Evolutionary conservation across 2,797 vertebrate species (phyloP), one percentile per base, ranked within the genome.

Genomic region (Microctenopoma stevenorrisi): DNA sequence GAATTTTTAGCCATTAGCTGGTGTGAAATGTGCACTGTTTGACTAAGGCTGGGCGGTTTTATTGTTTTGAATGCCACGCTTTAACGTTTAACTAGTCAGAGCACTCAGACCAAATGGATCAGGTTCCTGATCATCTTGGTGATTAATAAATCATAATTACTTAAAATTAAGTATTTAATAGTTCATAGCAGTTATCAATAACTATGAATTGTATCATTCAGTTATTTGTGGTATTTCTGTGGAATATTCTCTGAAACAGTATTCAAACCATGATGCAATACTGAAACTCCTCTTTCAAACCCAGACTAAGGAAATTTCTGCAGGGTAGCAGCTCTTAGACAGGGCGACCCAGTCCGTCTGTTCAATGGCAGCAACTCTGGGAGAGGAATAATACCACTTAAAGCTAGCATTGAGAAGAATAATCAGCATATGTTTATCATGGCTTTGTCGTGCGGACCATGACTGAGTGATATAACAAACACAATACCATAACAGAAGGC

Each of bases 1-100:
- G 90, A 94, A 93, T 94, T 91, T 92, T 91, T 86, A 81, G 76
- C 89, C 82, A 87, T 95, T 94, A 94, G 89, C 88, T 92, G 79
- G 72, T 90, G 79, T 83, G 74, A 82, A 88, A 81, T 84, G 74
- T 44, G 43, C 77, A 4, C 18, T 33, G 55, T 72, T 68, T 33
- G 66, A 78, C 76, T 72, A 74, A 86, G 69, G 68, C 40, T 37
- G 64, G 64, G 71, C 68, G 59, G 58, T 75, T 81, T 85, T 73
- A 60, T 77, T 28, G 69, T 81, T 78, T 54, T 7, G 37, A 73
- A 50, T 72, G 22, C 22, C 22, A 53, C 72, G 76, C 38, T 71
- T 49, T 22, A 18, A 13, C 64, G 42, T 78, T 88, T 74, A 74
- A 66, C 63, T 37, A 5, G 42, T 43, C 55, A 5, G 35, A 56